Percentiles rank a stretch among this genome's conserved stretches.
phyloP scores from a whole-genome alignment of 2,113 vertebrate species.

The Eidolon helvum region DNA sequence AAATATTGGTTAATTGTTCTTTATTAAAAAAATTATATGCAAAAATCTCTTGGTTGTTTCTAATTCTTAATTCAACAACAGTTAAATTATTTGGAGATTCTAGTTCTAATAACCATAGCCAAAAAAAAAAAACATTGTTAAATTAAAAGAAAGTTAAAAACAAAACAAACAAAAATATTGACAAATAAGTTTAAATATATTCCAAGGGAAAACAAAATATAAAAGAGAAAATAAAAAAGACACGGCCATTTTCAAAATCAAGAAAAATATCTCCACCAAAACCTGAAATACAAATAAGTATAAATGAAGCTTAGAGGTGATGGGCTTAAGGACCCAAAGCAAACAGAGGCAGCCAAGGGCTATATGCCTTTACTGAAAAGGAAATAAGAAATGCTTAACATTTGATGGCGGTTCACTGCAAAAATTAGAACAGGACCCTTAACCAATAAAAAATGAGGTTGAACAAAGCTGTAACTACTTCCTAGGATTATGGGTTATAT shows the following conservation, averaged over 20 bases:
- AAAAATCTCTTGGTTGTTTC: not conserved
- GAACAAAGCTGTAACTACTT: too few relatives aligned
- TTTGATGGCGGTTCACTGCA: not conserved
- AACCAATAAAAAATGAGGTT: not conserved
- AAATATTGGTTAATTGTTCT: not conserved
- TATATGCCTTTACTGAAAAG: not conserved
- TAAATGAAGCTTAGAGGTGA: not conserved
- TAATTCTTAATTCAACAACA: not conserved
- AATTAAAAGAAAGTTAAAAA: not conserved
- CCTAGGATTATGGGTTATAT: not conserved
- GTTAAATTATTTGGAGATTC: not conserved
- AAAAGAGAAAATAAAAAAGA: not conserved
- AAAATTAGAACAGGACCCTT: not conserved
- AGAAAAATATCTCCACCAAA: not conserved
- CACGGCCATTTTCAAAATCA: not conserved
- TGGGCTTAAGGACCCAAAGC: not conserved
- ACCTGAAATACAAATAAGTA: not conserved
- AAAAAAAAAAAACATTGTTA: not conserved
- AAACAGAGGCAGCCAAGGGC: not conserved
- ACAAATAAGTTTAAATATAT: not conserved
- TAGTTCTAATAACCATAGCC: not conserved
- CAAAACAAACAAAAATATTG: not conserved
- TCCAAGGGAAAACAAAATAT: not conserved
- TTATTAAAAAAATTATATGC: not conserved
- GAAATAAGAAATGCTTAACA: not conserved